A percentile compares a stretch with the other conserved stretches of the same genome.
phyloP scores from a whole-genome alignment of 2,113 vertebrate genomes.

The Propithecus coquereli region DNA sequence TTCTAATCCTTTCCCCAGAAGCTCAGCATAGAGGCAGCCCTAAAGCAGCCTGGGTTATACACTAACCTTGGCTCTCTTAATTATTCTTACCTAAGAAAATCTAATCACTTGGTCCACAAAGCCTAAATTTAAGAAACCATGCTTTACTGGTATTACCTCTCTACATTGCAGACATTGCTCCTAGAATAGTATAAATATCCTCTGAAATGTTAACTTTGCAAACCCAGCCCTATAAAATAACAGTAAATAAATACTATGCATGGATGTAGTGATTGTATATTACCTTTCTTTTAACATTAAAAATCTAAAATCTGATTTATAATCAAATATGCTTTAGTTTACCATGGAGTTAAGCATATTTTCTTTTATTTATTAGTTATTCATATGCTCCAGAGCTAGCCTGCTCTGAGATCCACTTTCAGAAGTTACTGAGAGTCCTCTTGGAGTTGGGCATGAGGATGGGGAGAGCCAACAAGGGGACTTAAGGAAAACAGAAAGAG shows the following conservation, averaged over 20 bases:
- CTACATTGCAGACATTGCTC: background rate
- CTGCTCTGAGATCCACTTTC: background rate
- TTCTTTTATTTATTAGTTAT: background rate
- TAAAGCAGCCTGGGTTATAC: background rate
- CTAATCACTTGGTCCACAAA: background rate
- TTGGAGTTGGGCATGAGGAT: background rate
- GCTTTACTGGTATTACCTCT: background rate
- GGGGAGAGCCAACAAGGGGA: background rate
- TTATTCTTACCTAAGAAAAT: background rate
- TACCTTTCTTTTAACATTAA: background rate
- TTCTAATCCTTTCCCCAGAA: background rate
- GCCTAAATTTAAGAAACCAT: background rate
- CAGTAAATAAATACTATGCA: background rate
- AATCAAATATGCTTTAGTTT: background rate
- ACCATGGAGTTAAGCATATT: background rate
- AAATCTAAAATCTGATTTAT: background rate
- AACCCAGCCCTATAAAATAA: background rate
- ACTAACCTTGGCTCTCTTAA: background rate
- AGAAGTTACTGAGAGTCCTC: background rate
- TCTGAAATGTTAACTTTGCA: constrained; percentile 1
- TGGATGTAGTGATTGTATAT: background rate
- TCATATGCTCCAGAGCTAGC: background rate
- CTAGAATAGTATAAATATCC: background rate
- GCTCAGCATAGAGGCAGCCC: background rate
- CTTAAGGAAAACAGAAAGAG: background rate